Percentiles rank a stretch among this genome's conserved stretches.
These are phyloP conservation scores for Lycocerus yunnanus DNA, from an alignment of 2,888 invertebrate genomes.

Conservation along the genomic window DNA sequence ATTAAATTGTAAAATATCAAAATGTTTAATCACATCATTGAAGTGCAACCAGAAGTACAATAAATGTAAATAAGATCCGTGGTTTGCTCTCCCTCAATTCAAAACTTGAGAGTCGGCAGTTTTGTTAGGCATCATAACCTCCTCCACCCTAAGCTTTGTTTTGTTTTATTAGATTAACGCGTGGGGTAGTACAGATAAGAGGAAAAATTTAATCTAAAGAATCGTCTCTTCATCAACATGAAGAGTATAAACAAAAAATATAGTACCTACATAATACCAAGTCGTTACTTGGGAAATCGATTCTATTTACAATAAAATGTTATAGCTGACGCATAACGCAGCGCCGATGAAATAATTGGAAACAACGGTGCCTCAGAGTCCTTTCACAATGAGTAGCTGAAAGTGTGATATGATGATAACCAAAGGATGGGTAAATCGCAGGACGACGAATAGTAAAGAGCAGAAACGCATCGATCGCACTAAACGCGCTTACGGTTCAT, in stretches of 20 bases:
- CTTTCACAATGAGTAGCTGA: neutral
- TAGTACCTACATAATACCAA: neutral
- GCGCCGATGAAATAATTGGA: slow-evolving; percentile 7
- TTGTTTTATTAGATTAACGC: slow-evolving; percentile 8
- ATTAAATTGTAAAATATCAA: neutral
- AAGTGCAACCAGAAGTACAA: neutral
- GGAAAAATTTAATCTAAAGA: neutral
- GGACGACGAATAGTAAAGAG: slow-evolving; percentile 26
- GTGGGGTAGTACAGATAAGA: slow-evolving; percentile 14
- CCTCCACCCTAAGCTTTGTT: slow-evolving; percentile 13
- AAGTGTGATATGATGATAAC: slow-evolving; percentile 27
- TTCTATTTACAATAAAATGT: neutral
- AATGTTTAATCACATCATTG: neutral
- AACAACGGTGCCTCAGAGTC: neutral
- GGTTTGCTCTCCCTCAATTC: neutral
- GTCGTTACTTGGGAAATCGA: neutral
- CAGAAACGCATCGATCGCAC: slow-evolving; percentile 29
- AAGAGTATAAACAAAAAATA: neutral
- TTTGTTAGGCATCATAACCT: slow-evolving; percentile 11
- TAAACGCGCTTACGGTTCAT: slow-evolving; percentile 29
- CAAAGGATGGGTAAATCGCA: slow-evolving; percentile 20
- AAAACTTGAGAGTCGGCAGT: neutral
- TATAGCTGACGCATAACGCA: neutral
- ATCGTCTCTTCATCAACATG: neutral
- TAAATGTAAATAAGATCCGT: neutral